phyloP scores from a whole-genome alignment of 1,140 invertebrate species.

The Epicauta chinensis region DNA sequence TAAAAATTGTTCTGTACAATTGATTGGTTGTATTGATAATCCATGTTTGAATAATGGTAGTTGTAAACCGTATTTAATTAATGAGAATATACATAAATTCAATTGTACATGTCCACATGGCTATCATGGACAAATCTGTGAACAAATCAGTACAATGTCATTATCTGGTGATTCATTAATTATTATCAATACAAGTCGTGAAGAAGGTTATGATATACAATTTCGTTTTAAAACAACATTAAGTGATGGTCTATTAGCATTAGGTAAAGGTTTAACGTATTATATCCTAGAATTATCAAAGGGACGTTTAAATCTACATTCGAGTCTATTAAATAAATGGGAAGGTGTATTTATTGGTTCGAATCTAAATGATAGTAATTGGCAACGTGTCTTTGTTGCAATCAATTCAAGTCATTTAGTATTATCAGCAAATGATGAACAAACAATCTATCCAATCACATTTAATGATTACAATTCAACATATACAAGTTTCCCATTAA shows the following conservation, averaged over 20 bases:
- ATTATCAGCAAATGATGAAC: conserved; percentile 78
- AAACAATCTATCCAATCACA: conserved; percentile 79
- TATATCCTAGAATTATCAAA: conserved; percentile 76
- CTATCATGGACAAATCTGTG: conserved; percentile 70
- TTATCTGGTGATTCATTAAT: conserved; percentile 71
- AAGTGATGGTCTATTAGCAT: conserved; percentile 75
- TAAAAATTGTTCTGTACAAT: conserved; percentile 82
- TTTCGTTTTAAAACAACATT: conserved; percentile 88
- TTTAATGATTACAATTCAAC: conserved; percentile 55
- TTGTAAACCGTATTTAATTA: conserved; percentile 72
- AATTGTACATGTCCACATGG: conserved; percentile 80
- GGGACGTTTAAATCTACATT: conserved; percentile 77
- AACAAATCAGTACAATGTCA: conserved; percentile 82
- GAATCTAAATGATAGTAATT: conserved; percentile 74
- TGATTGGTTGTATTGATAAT: conserved; percentile 65
- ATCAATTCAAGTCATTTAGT: conserved; percentile 81
- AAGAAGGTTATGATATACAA: conserved; percentile 81
- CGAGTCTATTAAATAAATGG: conserved; percentile 81
- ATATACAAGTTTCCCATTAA: conserved; percentile 73
- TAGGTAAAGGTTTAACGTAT: conserved; percentile 73
- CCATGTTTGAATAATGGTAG: conserved; percentile 77
- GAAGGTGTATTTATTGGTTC: conserved; percentile 81
- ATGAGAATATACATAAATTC: conserved; percentile 71
- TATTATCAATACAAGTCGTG: conserved; percentile 68
- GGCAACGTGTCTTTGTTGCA: conserved; percentile 82